A percentile compares a stretch with the other conserved stretches of the same genome.
These are phyloP conservation scores for Microchrysa polita DNA, from an alignment of 2,888 invertebrate genomes.

Conservation along the genomic window DNA sequence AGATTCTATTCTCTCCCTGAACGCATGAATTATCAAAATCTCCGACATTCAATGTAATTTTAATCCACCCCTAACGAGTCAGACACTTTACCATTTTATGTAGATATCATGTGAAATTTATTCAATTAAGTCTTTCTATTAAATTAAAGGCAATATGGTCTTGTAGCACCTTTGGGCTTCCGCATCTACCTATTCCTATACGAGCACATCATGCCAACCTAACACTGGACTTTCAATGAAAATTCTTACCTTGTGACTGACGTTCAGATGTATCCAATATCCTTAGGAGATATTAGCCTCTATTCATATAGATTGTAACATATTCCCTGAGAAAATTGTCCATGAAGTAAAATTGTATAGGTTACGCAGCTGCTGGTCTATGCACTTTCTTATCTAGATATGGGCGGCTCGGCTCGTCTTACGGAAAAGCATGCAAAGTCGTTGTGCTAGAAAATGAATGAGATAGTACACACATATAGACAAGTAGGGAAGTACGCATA, in stretches of 20 bases:
- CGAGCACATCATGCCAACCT: too few species aligned
- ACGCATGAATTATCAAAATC: too few species aligned
- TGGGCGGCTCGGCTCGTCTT: too few species aligned
- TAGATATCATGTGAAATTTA: neutral
- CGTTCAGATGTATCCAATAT: neutral
- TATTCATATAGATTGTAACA: slow-evolving; percentile 3
- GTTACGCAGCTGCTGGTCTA: slow-evolving; percentile 8
- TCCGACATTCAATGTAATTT: neutral
- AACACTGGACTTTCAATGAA: too few species aligned
- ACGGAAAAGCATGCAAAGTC: neutral
- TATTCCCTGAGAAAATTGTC: slow-evolving; percentile 1
- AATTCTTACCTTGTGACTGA: too few species aligned
- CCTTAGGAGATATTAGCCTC: neutral
- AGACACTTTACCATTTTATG: neutral
- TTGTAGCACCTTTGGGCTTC: slow-evolving; percentile 6
- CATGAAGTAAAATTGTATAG: neutral
- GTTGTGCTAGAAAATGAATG: slow-evolving; percentile 3
- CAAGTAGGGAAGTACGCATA: too few species aligned
- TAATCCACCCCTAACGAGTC: neutral
- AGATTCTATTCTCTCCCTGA: too few species aligned
- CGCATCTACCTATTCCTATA: too few species aligned
- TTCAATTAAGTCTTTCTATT: neutral
- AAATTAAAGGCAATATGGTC: slow-evolving; percentile 1
- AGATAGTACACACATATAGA: too few species aligned
- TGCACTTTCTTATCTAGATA: slow-evolving; percentile 11